Evolutionary conservation across 1,140 invertebrate genomes (phyloP).

Genomic region (Chironomus striatipennis): DNA sequence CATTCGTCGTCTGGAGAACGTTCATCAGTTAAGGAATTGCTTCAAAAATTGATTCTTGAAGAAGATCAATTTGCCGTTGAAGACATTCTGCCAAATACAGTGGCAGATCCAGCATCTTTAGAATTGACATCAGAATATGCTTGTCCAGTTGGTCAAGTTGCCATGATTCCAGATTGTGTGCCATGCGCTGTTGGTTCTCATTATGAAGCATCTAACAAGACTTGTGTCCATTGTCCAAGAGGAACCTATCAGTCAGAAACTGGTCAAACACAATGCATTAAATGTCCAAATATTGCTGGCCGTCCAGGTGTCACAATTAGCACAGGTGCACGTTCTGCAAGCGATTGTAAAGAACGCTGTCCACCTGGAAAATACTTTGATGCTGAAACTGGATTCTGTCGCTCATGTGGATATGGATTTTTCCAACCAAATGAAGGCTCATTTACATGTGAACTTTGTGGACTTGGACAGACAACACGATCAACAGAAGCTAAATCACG

Average conservation of each 20-base stretch:
- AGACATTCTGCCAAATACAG: conserved; percentile 87
- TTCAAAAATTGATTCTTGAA: conserved; percentile 82
- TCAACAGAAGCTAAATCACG: conserved; percentile 82
- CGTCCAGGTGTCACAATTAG: conserved; percentile 78
- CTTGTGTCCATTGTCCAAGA: conserved; percentile 74
- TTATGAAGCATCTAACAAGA: conserved; percentile 64
- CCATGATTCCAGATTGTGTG: conserved; percentile 85
- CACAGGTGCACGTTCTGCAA: conserved; percentile 72
- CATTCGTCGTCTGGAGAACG: conserved; percentile 79
- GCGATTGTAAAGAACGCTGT: conserved; percentile 89
- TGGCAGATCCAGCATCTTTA: conserved; percentile 84
- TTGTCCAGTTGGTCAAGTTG: conserved; percentile 85
- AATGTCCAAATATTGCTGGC: conserved; percentile 80
- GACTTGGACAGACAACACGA: conserved; percentile 85
- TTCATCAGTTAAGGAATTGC: conserved; percentile 67
- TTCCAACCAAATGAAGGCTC: conserved; percentile 87
- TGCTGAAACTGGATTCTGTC: conserved; percentile 70
- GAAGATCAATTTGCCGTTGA: conserved; percentile 88
- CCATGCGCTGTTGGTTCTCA: conserved; percentile 89
- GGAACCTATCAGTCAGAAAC: conserved; percentile 92
- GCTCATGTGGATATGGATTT: conserved; percentile 88
- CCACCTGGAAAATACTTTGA: conserved; percentile 88
- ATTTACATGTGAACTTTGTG: conserved; percentile 82
- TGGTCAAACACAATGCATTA: conserved; percentile 78
- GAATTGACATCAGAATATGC: conserved; percentile 81